Evolutionary conservation across 2,113 vertebrate species (phyloP), one percentile per base, ranked within the genome.

Genomic region (Phalacrocorax aristotelis): DNA sequence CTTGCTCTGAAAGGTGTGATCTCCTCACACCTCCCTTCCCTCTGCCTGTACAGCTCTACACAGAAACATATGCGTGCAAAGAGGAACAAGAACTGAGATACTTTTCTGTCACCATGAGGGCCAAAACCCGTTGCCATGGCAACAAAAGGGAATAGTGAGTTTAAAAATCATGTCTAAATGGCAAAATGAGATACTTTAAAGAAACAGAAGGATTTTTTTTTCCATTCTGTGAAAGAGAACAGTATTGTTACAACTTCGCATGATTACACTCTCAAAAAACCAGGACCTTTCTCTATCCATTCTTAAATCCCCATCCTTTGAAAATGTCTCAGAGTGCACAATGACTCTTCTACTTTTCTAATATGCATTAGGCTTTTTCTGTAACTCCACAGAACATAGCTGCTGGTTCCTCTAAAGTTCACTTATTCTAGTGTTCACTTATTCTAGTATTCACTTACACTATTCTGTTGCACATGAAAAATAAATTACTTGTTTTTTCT

Each of bases 81-180:
- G 90, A 97, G 95, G 97, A 98, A 97, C 96, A 95, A 94, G 97
- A 89, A 95, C 96, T 72, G 79, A 96, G 95, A 96, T 83, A 97
- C 97, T 98, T 97, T 97, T 93, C 97, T 97, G 96, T 97, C 97
- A 98, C 96, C 90, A 81, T 57, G 95, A 98, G 98, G 98, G 95
- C 97, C 97, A 98, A 98, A 97, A 97, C 66, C 91, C 15, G 98
- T 98, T 97, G 93, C 98, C 96, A 97, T 98, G 75, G 97, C 94
- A 98, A 98, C 98, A 79, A 95, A 95, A 90, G 96, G 94, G 95
- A 95, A 92, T 91, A 68, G 86, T 94, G 96, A 97, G 96, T 98
- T 98, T 98, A 96, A 98, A 97, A 98, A 98, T 97, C 97, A 94
- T 93, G 97, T 97, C 95, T 95, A 97, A 98, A 98, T 98, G 96